These are phyloP conservation scores for Aplodontia rufa DNA, from an alignment of 2,113 vertebrate species.

Conservation along the genomic window DNA sequence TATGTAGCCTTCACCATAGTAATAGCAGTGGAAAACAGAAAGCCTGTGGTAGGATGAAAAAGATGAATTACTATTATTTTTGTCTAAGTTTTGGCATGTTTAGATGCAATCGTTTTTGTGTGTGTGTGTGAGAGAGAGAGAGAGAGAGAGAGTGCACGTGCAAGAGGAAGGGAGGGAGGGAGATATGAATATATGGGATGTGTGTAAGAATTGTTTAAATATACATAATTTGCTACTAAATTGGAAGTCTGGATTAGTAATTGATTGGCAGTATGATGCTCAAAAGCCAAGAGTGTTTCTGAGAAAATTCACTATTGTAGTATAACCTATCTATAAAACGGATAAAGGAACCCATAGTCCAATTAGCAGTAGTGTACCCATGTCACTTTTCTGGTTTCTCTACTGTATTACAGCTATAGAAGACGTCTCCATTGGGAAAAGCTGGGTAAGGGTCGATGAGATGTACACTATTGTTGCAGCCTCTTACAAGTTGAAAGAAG, in stretches of 20 bases:
- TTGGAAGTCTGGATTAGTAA: not conserved
- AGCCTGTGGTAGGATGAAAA: not conserved
- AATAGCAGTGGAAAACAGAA: not conserved
- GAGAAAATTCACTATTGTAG: not conserved
- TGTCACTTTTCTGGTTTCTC: not conserved
- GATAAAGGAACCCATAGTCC: not conserved
- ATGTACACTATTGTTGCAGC: not conserved
- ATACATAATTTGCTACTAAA: not conserved
- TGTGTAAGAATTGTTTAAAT: not conserved
- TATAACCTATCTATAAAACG: not conserved
- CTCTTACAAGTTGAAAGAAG: not conserved
- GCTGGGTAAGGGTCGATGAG: not conserved
- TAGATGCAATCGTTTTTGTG: not conserved
- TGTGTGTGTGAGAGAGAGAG: not conserved
- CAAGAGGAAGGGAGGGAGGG: too few species aligned
- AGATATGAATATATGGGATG: not conserved
- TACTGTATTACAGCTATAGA: not conserved
- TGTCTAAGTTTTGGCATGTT: not conserved
- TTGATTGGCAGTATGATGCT: not conserved
- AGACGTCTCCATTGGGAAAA: not conserved
- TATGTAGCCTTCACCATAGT: not conserved
- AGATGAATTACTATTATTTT: not conserved
- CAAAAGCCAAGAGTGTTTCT: not conserved
- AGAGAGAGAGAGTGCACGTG: too few species aligned
- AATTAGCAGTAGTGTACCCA: not conserved